Percentiles rank a stretch among this genome's conserved stretches.
Conservation (phyloP, 1,140 invertebrate species). For the Drosophila kanapiae region DNA sequence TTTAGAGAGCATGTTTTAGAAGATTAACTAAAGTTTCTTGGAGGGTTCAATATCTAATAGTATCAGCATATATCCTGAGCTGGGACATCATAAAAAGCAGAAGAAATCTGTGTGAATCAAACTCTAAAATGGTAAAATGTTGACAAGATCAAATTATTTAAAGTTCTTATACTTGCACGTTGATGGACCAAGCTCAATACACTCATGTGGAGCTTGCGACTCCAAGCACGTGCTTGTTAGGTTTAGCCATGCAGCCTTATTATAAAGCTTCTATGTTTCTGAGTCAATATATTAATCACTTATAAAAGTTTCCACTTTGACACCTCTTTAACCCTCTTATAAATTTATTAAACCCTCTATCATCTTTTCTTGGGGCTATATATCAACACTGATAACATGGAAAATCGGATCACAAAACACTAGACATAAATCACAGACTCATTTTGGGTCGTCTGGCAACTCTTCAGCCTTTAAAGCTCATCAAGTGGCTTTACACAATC, state of each 20-base stretch:
- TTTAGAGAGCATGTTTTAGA: neutral
- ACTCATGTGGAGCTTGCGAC: too few species aligned
- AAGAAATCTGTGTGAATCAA: neutral
- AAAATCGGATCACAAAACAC: neutral
- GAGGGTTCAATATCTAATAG: neutral
- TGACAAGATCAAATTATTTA: neutral
- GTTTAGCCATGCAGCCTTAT: too few species aligned
- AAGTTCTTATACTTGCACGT: neutral
- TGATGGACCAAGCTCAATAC: too few species aligned
- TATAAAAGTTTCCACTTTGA: neutral
- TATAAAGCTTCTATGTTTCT: too few species aligned
- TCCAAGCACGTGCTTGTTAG: too few species aligned
- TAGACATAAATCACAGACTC: slow-evolving; percentile 10
- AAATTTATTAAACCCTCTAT: too few species aligned
- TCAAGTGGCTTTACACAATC: slow-evolving; percentile 25
- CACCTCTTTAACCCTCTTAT: neutral
- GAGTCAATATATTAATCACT: neutral
- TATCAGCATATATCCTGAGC: neutral
- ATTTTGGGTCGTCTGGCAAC: slow-evolving; percentile 56
- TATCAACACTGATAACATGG: slow-evolving; percentile 18
- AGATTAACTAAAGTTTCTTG: neutral
- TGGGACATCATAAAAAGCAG: too few species aligned
- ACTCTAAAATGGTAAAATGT: neutral
- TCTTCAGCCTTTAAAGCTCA: slow-evolving; percentile 23
- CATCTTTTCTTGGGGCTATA: too few species aligned